These are phyloP conservation scores for Cheilosia vernalis DNA, from an alignment of 2,888 invertebrate species.

Conservation along the genomic window DNA sequence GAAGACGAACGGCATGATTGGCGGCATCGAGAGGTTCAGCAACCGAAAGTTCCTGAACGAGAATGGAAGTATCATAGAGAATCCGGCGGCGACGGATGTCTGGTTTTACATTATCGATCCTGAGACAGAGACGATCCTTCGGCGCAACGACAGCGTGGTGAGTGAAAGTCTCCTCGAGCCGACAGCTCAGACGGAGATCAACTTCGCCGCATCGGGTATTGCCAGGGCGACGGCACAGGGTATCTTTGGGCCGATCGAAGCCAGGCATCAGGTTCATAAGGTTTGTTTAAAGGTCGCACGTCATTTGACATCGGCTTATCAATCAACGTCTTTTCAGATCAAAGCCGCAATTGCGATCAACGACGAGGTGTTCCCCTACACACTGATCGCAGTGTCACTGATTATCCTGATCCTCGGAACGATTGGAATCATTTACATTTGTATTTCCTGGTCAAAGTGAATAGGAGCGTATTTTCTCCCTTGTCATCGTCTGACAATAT, in stretches of 20 bases:
- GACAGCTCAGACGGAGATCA: conserved; percentile 87
- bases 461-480: conserved; percentile 65
- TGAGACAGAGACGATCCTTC: conserved; percentile 88
- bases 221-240: conserved; percentile 88
- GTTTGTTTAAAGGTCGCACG: conserved; percentile 72
- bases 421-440: conserved; percentile 95
- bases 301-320: conserved; percentile 1
- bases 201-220: conserved; percentile 87
- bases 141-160: conserved; percentile 88
- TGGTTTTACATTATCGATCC: conserved; percentile 95
- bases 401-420: conserved; percentile 94
- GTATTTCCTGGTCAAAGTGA: conserved; percentile 96
- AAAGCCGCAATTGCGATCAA: conserved; percentile 85
- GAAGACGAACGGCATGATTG: conserved; percentile 87
- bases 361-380: conserved; percentile 93
- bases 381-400: conserved; percentile 93
- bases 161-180: conserved; percentile 88
- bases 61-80: conserved; percentile 89
- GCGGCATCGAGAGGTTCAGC: conserved; percentile 93
- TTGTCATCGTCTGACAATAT: not conserved
- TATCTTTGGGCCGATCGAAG: conserved; percentile 85
- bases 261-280: conserved; percentile 82
- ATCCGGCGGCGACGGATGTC: conserved; percentile 91
- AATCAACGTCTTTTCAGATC: conserved; percentile 78
- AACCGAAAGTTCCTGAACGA: conserved; percentile 88